Evolutionary conservation across 2,113 vertebrate species (phyloP), one percentile per base, ranked within the genome.

Genomic region (Neomonachus schauinslandi): DNA sequence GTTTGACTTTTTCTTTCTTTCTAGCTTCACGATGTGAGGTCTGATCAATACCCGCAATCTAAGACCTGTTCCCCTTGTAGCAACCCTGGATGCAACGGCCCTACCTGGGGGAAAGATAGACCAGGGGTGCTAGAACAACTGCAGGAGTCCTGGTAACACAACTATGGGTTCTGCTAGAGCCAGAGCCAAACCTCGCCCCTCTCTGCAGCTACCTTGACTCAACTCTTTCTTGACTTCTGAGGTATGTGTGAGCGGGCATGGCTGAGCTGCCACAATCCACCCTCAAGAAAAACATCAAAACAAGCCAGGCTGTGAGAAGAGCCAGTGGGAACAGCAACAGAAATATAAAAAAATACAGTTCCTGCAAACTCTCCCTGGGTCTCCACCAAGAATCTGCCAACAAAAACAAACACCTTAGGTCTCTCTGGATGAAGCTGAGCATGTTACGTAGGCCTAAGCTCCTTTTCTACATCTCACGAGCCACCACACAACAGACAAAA

Each of bases 371-470:
- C 31, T 26, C 8, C 53, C 22, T 79, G 51, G 46, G 21, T 91
- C 81, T 83, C 39, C 15, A 13, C 7, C 36, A 39, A 51, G 49
- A 59, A 67, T 59, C 14, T 53, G 28, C n/a, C 42, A 86, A 94
- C 10, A 49, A 42, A 59, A 88, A 42, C 13, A 53, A 57, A 22
- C 2, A 63, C 28, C 36, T 65, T 4, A 31, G 67, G 49, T 57
- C 46, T 63, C 13, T 15, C 24, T 46, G 46, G 42, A 36, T 57
- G 82, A 61, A 91, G 57, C 28, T 46, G 74, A 61, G 65, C 7
- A 22, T 55, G n/a, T 57, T 36, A n/a, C 0, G 0, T 42, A n/a
- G 42, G 18, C 13, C 3, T 19, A 5, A 8, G 3, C 13, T 42
- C 49, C 55, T 81, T 15, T 18, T 12, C 63, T 33, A 4, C 15